A percentile compares a stretch with the other conserved stretches of the same genome.
Evolutionary conservation across 35 echinoderm and acorn worm species (phyloP).

Genomic region (Anneissia japonica): DNA sequence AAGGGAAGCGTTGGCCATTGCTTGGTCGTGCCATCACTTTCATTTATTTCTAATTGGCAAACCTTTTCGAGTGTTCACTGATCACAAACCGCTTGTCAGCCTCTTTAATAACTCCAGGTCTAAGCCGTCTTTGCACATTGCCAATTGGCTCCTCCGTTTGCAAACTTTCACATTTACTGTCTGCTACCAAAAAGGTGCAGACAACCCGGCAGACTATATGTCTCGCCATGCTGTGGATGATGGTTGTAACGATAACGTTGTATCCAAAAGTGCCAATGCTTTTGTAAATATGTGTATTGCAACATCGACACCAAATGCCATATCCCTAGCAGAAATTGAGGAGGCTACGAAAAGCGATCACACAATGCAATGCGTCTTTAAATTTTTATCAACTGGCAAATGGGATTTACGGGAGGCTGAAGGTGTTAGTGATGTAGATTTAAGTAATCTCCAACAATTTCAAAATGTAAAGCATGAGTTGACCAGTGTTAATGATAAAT

Average conservation of each 20-base stretch:
- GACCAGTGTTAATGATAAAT: not conserved
- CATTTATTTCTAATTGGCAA: not conserved
- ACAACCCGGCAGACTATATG: constrained; percentile 31
- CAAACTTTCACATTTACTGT: constrained; percentile 58
- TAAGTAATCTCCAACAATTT: not conserved
- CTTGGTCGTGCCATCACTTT: not conserved
- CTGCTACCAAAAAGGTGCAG: constrained; percentile 29
- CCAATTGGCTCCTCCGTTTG: not conserved
- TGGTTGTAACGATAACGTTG: not conserved
- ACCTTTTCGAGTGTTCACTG: not conserved
- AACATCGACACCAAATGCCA: not conserved
- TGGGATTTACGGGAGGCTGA: not conserved
- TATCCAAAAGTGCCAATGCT: not conserved
- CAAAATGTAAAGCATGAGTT: not conserved
- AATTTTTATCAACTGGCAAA: not conserved
- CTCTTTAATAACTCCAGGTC: not conserved
- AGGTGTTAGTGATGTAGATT: not conserved
- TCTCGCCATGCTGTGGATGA: not conserved
- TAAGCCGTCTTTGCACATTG: not conserved
- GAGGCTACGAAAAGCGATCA: not conserved
- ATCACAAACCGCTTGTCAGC: not conserved
- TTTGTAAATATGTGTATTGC: not conserved
- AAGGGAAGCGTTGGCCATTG: not conserved
- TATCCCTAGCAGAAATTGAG: not conserved
- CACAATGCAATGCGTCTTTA: not conserved